These are phyloP conservation scores for Phaonia tiefii DNA, from an alignment of 2,888 invertebrate genomes.

Conservation along the genomic window DNA sequence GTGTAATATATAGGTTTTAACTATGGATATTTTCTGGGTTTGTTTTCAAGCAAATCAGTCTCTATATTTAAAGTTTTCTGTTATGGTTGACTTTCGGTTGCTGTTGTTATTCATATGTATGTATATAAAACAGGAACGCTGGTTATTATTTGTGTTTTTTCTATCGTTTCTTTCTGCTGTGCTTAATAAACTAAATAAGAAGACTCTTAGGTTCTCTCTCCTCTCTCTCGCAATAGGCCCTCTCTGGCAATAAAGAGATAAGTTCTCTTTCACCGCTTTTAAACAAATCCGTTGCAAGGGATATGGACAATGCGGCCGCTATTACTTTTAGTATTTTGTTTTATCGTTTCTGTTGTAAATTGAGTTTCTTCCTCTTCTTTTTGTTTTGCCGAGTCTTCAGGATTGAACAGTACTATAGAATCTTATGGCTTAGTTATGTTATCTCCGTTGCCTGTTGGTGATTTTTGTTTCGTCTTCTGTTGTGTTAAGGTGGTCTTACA, in stretches of 20 bases:
- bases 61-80: slow-evolving; percentile 45
- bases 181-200: slow-evolving; percentile 29
- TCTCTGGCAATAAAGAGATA: not conserved
- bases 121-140: slow-evolving; percentile 57
- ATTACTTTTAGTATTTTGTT: not conserved
- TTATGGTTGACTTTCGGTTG: slow-evolving; percentile 22
- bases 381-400: not conserved
- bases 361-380: not conserved
- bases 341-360: not conserved
- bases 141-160: slow-evolving; percentile 36
- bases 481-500: slow-evolving; percentile 37
- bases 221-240: not conserved
- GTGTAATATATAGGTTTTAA: slow-evolving; percentile 13
- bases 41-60: slow-evolving; percentile 55
- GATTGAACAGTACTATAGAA: too few species aligned
- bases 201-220: slow-evolving; percentile 18
- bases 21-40: slow-evolving; percentile 14
- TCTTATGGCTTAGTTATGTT: slow-evolving; percentile 1
- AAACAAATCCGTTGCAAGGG: slow-evolving; percentile 10
- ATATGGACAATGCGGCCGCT: not conserved
- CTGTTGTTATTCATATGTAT: slow-evolving; percentile 40
- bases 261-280: not conserved
- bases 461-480: slow-evolving; percentile 28
- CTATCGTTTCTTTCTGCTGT: not conserved
- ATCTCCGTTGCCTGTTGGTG: slow-evolving; percentile 31